Evolutionary conservation across 2,888 invertebrate species (phyloP).

Genomic region (Agrilus cyanescens): DNA sequence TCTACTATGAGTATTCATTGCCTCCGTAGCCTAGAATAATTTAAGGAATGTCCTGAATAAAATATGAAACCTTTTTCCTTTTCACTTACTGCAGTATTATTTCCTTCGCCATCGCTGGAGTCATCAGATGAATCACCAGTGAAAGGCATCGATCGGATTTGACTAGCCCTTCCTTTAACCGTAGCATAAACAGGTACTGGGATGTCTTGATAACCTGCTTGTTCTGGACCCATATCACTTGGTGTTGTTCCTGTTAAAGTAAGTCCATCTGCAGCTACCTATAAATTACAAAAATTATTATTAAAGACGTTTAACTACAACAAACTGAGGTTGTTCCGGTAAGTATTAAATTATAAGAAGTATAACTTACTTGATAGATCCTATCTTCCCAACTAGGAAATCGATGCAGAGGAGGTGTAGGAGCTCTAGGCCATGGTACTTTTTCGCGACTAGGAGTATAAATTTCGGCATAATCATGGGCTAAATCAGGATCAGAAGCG

Average conservation of each 20-base stretch:
- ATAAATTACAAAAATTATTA: constrained; percentile 8
- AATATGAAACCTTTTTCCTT: constrained; percentile 15
- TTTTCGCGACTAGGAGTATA: constrained; percentile 77
- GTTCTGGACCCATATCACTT: constrained; percentile 34
- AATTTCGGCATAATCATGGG: constrained; percentile 89
- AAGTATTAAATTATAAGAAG: constrained; percentile 10
- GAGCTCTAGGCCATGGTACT: constrained; percentile 44
- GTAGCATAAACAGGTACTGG: constrained; percentile 93
- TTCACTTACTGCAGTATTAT: constrained; percentile 33
- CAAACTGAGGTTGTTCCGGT: not conserved
- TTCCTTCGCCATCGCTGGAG: constrained; percentile 82
- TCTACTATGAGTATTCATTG: constrained; percentile 60
- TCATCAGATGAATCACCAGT: constrained; percentile 91
- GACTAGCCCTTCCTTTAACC: constrained; percentile 91
- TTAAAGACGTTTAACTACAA: not conserved
- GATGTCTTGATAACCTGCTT: constrained; percentile 77
- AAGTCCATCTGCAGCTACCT: constrained; percentile 45
- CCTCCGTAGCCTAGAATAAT: constrained; percentile 29
- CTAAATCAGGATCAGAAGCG: constrained; percentile 51
- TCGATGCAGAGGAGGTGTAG: constrained; percentile 83
- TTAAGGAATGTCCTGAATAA: not conserved
- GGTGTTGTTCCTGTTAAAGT: constrained; percentile 34
- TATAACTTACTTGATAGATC: constrained; percentile 68
- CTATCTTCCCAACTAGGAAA: constrained; percentile 81
- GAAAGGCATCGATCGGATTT: constrained; percentile 91